Evolutionary conservation across 2,888 invertebrate species (phyloP).

Genomic region (Ypsolopha sequella): DNA sequence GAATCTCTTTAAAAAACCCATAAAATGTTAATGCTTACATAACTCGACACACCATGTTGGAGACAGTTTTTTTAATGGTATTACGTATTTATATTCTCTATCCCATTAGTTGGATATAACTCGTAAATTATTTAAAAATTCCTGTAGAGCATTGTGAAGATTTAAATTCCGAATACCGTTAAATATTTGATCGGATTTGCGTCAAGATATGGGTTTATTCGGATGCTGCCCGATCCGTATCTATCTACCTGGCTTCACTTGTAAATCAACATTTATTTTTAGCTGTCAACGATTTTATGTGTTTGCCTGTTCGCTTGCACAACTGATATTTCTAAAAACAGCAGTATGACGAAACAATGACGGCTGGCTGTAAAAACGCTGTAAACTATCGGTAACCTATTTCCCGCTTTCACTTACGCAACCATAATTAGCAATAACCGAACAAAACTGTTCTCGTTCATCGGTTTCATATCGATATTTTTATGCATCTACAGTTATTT

Average conservation of each 20-base stretch:
- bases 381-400: constrained; percentile 38
- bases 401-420: constrained; percentile 54
- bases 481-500: no score
- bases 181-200: constrained; percentile 63
- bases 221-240: constrained; percentile 15
- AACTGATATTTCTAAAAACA: background rate
- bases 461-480: no score
- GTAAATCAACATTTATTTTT: background rate
- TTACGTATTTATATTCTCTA: constrained; percentile 15
- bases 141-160: constrained; percentile 23
- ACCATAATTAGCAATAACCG: constrained; percentile 9
- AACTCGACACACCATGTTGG: no score
- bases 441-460: background rate
- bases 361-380: constrained; percentile 21
- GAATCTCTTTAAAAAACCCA: no score
- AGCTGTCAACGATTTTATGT: constrained; percentile 7
- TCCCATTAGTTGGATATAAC: constrained; percentile 39
- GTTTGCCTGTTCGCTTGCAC: background rate
- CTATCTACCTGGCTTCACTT: constrained; percentile 14
- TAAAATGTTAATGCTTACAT: no score
- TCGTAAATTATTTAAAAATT: constrained; percentile 42
- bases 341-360: background rate
- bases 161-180: constrained; percentile 45
- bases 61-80: no score
- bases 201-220: constrained; percentile 23